A percentile compares a stretch with the other conserved stretches of the same genome.
phyloP scores from a whole-genome alignment of 2,888 invertebrate genomes.

The Mesochorus sp. region DNA sequence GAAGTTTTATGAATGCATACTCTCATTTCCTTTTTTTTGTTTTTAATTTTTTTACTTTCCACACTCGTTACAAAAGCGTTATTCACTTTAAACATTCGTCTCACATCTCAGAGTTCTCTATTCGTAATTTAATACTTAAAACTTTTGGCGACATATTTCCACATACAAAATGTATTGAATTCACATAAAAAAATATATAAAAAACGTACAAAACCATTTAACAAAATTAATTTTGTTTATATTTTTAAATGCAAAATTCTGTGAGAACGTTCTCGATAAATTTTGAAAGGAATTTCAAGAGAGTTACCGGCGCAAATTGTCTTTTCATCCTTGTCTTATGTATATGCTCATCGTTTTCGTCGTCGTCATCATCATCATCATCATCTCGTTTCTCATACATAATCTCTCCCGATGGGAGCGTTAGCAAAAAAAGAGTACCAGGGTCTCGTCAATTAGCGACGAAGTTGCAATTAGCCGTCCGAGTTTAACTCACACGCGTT shows the following conservation, averaged over 20 bases:
- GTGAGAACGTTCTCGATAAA: constrained; percentile 73
- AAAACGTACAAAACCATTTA: no score
- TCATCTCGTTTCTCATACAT: constrained; percentile 25
- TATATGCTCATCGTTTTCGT: constrained; percentile 46
- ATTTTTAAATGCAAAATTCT: constrained; percentile 34
- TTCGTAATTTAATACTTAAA: no score
- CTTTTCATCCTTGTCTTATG: constrained; percentile 42
- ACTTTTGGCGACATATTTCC: no score
- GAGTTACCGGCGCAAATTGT: constrained; percentile 66
- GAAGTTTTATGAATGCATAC: no score
- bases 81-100: no score
- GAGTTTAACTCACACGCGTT: constrained; percentile 26
- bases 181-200: no score
- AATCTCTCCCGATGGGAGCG: not conserved
- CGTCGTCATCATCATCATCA: constrained; percentile 27
- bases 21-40: no score
- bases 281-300: constrained; percentile 69
- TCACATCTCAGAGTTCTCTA: no score
- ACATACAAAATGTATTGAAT: no score
- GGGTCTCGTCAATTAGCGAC: constrained; percentile 53
- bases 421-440: not conserved
- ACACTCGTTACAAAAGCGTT: no score
- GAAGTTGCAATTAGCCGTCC: constrained; percentile 59
- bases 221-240: no score
- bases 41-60: no score